Base-by-base conservation (phyloP, 2,888 invertebrate genomes). In the Fabriciana adippe region DNA sequence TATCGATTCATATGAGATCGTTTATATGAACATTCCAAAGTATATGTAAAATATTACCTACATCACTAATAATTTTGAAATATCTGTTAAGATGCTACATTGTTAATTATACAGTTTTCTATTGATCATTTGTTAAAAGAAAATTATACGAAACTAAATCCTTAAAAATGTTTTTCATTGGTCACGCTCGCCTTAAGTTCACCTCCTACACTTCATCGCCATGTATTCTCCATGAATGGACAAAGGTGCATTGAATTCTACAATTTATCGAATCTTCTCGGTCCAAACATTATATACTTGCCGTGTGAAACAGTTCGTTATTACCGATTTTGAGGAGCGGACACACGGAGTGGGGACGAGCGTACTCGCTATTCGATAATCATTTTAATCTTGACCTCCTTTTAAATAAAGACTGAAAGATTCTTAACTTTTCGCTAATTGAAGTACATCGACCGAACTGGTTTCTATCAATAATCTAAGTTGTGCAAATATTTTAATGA, bases 61-160 rank as follows among this genome's bases (percentile, higher is more conserved):
- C 92, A 92, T 85, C 87, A 86, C 90, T 91, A 91, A 91, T 92
- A 88, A 89, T 91, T 90, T 91, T 86, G 89, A 89, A 89, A 87
- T 91, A 92, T 91, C 89, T 91, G 90, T 92, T 92, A 92, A 92
- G 92, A 91, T 85, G 86, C 91, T 92, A 90, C 92, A 85, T 92
- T 92, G 92, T 92, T 92, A 91, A 92, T 92, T 92, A 92, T 92
- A 91, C 92, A 92, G 91, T 92, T 92, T 92, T 92, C 92, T 92
- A 92, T 92, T 92, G 92, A 92, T 92, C 90, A 92, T 92, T 92
- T 92, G 92, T 92, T 92, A 92, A 92, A 90, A 92, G 92, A 92
- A 92, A 92, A 92, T 92, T 92, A 92, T 92, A 92, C 85, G 91
- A 92, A 92, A 92, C 92, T 92, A 92, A 92, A 92, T 92, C 90